A percentile compares a stretch with the other conserved stretches of the same genome.
Conservation (phyloP, 2,888 invertebrate genomes). For the Drepana falcataria region DNA sequence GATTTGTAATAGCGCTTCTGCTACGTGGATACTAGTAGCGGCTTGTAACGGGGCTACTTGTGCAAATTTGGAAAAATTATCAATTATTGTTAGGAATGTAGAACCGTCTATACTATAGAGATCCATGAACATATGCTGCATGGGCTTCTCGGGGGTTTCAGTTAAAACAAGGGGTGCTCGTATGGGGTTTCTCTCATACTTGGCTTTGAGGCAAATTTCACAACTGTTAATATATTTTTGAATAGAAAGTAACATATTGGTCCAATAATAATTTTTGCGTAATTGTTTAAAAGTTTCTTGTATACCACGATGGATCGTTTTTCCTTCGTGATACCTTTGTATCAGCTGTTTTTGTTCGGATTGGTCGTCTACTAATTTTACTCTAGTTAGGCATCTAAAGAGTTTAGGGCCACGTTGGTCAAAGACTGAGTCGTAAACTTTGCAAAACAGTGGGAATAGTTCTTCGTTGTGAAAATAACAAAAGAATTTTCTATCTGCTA, state of each 20-base stretch:
- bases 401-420: background rate
- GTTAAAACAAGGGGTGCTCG: constrained; percentile 21
- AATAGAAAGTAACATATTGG: constrained; percentile 16
- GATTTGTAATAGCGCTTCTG: constrained; percentile 14
- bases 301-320: background rate
- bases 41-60: constrained; percentile 19
- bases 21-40: constrained; percentile 17
- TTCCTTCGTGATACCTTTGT: background rate
- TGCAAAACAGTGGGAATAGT: background rate
- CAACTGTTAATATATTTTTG: constrained; percentile 27
- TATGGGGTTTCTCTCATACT: constrained; percentile 26
- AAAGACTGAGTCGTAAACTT: background rate
- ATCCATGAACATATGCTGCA: constrained; percentile 16
- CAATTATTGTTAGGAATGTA: constrained; percentile 23
- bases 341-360: background rate
- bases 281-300: constrained; percentile 16
- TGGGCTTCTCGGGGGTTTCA: constrained; percentile 4
- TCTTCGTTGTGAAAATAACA: background rate
- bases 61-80: constrained; percentile 25
- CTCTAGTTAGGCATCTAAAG: background rate
- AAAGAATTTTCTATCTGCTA: background rate
- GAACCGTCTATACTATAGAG: constrained; percentile 12
- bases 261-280: constrained; percentile 20
- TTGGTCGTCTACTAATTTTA: background rate
- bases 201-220: constrained; percentile 20